These are phyloP conservation scores for Epizoanthus illoricatus DNA, from an alignment of 92 coral and sea anemone species.

Conservation along the genomic window DNA sequence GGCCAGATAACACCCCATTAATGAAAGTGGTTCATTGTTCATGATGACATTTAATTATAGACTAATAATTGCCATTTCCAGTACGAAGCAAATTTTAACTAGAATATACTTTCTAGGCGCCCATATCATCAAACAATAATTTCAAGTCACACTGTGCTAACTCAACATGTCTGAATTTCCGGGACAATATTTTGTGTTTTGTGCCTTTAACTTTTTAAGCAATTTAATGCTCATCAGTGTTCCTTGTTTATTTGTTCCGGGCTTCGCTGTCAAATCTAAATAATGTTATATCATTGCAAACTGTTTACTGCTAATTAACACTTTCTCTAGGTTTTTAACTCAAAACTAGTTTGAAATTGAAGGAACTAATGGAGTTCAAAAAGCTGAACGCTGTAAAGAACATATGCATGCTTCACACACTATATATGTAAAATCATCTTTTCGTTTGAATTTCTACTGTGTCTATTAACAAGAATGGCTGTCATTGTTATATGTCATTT, in stretches of 20 bases:
- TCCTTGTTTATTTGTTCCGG: no score
- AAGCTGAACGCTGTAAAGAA: no score
- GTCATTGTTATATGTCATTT: neutral
- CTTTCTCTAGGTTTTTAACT: no score
- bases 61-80: neutral
- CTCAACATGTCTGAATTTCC: neutral
- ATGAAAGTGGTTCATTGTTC: neutral
- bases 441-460: no score
- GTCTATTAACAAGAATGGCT: neutral
- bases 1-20: slow-evolving; percentile 21
- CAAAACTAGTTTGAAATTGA: no score
- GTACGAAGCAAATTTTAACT: neutral
- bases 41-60: slow-evolving; percentile 25
- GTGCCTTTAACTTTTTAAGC: neutral
- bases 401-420: no score
- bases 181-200: neutral
- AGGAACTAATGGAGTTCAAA: no score
- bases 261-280: no score
- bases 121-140: neutral
- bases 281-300: no score
- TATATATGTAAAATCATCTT: neutral
- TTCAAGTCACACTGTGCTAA: slow-evolving; percentile 4
- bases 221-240: no score
- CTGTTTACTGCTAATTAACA: no score
- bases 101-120: neutral